phyloP scores from a whole-genome alignment of 2,797 vertebrate species.

The Pelodytes ibericus region DNA sequence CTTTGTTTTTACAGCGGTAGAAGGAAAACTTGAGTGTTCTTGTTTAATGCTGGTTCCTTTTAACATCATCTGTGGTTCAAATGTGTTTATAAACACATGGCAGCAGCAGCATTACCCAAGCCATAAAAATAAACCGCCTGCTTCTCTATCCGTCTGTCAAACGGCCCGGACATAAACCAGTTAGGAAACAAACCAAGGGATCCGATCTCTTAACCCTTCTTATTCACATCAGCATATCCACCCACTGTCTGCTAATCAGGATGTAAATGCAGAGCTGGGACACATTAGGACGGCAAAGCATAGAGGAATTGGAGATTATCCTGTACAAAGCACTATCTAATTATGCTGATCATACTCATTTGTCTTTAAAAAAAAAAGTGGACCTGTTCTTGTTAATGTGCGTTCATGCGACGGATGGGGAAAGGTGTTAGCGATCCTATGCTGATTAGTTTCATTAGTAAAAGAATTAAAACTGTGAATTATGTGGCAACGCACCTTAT shows the following conservation, averaged over 20 bases:
- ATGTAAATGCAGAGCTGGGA: not conserved
- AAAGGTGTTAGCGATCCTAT: no score
- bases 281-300: no score
- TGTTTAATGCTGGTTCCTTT: constrained; percentile 39
- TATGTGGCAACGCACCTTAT: no score
- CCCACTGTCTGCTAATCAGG: not conserved
- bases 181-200: not conserved
- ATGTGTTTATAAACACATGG: constrained; percentile 50
- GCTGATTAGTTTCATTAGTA: no score
- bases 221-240: not conserved
- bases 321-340: no score
- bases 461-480: no score
- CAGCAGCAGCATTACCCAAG: constrained; percentile 38
- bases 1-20: constrained; percentile 42
- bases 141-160: constrained; percentile 32
- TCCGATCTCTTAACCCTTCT: not conserved
- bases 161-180: constrained; percentile 22
- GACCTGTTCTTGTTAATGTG: no score
- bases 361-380: no score
- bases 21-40: constrained; percentile 45
- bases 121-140: constrained; percentile 37
- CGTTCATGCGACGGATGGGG: no score
- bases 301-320: no score
- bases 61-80: constrained; percentile 50
- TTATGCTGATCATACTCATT: no score